phyloP scores from a whole-genome alignment of 2,113 vertebrate species.

The Forbesichthys agassizii region DNA sequence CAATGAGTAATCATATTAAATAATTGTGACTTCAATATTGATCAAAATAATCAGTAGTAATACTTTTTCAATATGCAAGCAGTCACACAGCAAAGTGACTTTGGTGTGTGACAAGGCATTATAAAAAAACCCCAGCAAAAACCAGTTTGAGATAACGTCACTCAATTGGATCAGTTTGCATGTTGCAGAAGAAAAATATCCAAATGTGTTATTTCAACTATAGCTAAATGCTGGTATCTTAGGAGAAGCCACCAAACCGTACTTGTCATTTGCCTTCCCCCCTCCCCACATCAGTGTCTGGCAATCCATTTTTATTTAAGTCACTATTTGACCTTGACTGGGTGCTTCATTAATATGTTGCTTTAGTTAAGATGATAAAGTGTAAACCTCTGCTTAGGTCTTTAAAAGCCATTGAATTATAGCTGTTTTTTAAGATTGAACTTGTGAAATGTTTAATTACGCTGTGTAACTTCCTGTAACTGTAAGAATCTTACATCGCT shows the following conservation, averaged over 20 bases:
- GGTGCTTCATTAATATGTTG: constrained; percentile 62
- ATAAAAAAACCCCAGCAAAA: too few relatives aligned
- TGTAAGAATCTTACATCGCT: neutral
- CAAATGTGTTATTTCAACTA: too few relatives aligned
- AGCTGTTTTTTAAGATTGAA: neutral
- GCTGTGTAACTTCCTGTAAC: neutral
- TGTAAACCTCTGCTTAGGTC: constrained; percentile 38
- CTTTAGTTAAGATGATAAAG: constrained; percentile 37
- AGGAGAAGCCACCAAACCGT: too few relatives aligned
- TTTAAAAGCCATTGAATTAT: neutral
- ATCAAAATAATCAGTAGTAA: too few relatives aligned
- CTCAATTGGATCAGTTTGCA: too few relatives aligned
- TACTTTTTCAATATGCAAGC: too few relatives aligned
- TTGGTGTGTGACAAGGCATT: too few relatives aligned
- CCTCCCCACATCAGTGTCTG: constrained; percentile 38
- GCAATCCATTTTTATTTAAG: constrained; percentile 51
- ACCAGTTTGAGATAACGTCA: too few relatives aligned
- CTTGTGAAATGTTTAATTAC: neutral
- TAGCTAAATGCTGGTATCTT: too few relatives aligned
- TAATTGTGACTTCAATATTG: too few relatives aligned
- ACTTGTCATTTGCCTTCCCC: constrained; percentile 5
- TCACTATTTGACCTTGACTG: constrained; percentile 35
- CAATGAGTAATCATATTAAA: too few relatives aligned
- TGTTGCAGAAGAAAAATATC: too few relatives aligned
- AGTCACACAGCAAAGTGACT: neutral